Percentiles rank a stretch among this genome's conserved stretches.
These are phyloP conservation scores for Gambusia yucatana DNA, from an alignment of 2,797 vertebrate species.

Conservation along the genomic window DNA sequence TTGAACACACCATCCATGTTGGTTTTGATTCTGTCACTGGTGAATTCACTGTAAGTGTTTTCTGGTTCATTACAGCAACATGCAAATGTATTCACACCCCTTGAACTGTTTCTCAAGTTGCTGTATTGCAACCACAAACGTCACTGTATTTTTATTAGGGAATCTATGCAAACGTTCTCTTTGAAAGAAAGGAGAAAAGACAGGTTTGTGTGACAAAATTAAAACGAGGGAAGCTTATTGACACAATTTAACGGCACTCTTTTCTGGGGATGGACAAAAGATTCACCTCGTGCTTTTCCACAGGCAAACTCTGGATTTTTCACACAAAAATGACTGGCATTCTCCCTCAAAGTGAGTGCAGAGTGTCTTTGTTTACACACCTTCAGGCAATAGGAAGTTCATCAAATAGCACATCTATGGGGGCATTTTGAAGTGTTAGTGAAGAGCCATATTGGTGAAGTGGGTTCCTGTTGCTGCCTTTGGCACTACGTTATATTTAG, in stretches of 20 bases:
- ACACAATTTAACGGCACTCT: background rate
- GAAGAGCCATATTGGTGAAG: background rate
- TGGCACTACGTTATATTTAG: background rate
- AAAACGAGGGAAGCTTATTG: background rate
- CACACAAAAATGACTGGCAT: background rate
- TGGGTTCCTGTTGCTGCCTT: background rate
- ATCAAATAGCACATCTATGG: background rate
- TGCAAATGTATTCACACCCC: background rate
- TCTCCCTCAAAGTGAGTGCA: background rate
- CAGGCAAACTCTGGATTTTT: background rate
- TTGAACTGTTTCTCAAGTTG: background rate
- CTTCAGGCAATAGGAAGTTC: background rate
- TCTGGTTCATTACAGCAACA: background rate
- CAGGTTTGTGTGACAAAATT: background rate
- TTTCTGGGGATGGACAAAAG: background rate
- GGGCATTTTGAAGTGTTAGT: background rate
- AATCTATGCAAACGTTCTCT: background rate
- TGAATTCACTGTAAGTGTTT: constrained; percentile 94
- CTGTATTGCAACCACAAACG: background rate
- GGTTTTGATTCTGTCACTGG: constrained; percentile 98
- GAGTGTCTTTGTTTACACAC: background rate
- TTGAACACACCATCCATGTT: constrained; percentile 98
- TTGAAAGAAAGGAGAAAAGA: background rate
- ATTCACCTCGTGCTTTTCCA: background rate
- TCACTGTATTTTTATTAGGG: background rate